Evolutionary conservation across 2,888 invertebrate genomes (phyloP).

Genomic region (Cheilosia vernalis): DNA sequence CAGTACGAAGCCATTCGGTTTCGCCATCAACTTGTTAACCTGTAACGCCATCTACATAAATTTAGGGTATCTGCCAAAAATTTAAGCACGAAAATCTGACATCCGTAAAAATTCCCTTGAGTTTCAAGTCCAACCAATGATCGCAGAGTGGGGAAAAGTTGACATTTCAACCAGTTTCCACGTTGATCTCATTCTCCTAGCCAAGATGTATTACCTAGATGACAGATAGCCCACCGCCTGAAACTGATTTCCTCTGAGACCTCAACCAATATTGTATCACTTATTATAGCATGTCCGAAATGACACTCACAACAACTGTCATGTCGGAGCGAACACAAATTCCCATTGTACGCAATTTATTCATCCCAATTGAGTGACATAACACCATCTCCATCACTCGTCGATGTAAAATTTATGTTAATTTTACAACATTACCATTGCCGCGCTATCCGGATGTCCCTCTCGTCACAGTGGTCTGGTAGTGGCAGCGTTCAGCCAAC

Average conservation of each 20-base stretch:
- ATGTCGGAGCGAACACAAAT: conserved; percentile 48
- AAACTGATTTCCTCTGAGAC: conserved; percentile 46
- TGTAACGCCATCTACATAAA: too few species aligned
- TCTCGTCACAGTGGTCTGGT: conserved; percentile 2
- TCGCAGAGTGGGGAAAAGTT: too few species aligned
- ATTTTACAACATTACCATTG: conserved; percentile 61
- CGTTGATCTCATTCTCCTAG: neutral
- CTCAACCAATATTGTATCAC: conserved; percentile 47
- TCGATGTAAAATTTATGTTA: conserved; percentile 71
- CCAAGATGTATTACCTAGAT: too few species aligned
- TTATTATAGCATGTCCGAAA: conserved; percentile 37
- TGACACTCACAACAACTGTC: conserved; percentile 27
- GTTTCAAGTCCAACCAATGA: too few species aligned
- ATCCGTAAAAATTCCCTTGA: too few species aligned
- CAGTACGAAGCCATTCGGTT: too few species aligned
- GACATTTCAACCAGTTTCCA: too few species aligned
- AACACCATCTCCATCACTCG: conserved; percentile 58
- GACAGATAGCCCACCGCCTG: too few species aligned
- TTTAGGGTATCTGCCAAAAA: too few species aligned
- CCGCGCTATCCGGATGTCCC: conserved; percentile 18
- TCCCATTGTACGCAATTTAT: conserved; percentile 68
- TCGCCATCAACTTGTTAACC: too few species aligned
- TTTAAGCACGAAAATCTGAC: too few species aligned
- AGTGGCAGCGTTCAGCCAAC: conserved; percentile 32
- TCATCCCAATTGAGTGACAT: conserved; percentile 58